Evolutionary conservation across 2,797 vertebrate genomes (phyloP), one percentile per base, ranked within the genome.

Genomic region (Phrynocephalus vlangalii): DNA sequence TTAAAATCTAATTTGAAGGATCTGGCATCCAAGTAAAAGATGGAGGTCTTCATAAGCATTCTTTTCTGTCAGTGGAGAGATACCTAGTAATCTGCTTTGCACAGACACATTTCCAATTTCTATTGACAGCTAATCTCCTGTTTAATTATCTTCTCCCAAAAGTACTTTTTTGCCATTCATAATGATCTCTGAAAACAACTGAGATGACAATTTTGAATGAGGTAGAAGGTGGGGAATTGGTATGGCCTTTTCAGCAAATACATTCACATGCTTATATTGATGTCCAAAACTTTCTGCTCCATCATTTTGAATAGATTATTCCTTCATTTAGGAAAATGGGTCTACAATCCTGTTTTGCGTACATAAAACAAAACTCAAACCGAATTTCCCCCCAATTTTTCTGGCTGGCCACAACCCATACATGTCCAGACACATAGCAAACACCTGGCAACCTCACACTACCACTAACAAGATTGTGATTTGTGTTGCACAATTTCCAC

Each of bases 161-260:
- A 30, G 50, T 38, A 28, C n/a, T 15, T 70, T 24, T 70, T 79
- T 78, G 63, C 30, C 50, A 60, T 83, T 79, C 83, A 66, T 33
- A 5, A 6, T 16, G 8, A 56, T 78, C 38, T 56, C 11, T 22
- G 20, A 76, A 79, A 84, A 80, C 44, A 56, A 63, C 60, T 89
- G 76, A 66, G 75, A 76, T 76, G 28, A 38, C 30, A 66, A 26
- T 8, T 48, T 8, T 26, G 70, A 11, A 0, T 10, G 16, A 13
- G 52, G 13, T 56, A 16, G 66, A 26, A 44, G 24, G 16, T 33
- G 0, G 0, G 33, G 63, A 28, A 0, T 24, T 67, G 16, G 8
- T 75, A 66, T 38, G 1, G 6, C 38, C 22, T 82, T 86, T 83
- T 30, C 18, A 15, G 3, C 26, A 1, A 87, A n/a, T 20, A 60